Base-by-base conservation (phyloP, 2,797 vertebrate genomes). In the Tragelaphus oryx region DNA sequence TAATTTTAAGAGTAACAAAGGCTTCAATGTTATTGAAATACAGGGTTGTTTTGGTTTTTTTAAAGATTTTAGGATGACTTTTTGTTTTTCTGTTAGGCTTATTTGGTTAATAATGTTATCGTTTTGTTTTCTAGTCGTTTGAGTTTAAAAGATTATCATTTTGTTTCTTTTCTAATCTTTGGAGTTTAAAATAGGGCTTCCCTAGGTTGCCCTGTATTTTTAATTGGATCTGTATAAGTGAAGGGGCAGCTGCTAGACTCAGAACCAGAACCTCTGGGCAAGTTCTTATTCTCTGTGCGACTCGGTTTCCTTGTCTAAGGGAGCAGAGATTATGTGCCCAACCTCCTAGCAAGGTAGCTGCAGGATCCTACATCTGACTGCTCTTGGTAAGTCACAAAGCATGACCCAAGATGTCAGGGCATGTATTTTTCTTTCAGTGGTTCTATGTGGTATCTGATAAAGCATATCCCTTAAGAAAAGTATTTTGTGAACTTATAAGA, bases 121-220 rank as follows among this genome's bases (percentile, higher is more conserved):
- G 2, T 60, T 83, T 79, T 78, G 18, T 65, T 94, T 95, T 87
- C 71, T 92, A 4, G 3, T 88, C 30, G 0, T 76, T 87, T 71
- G 60, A 59, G 28, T 89, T 95, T 71, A 41, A 41, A 71, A 71
- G 10, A 41, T 76, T 81, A 30, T 85, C 13, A 30, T 75, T 86
- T 79, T 74, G 14, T 74, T 94, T 95, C 14, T 78, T 92, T 95
- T 81, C 71, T 87, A 4, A 74, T 83, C 62, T 91, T 91, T 55
- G 5, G 37, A 52, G 9, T 76, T 71, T 92, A 60, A 82, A 75
- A 22, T 37, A 1, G 24, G 62, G 37, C 20, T 52, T 74, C 28
- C 88, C 50, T 33, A 9, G n/a, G 41, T 37, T 92, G 10, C 20
- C 12, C 50, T n/a, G 37, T 22, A 10, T 89, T 91, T 78, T 76